Percentiles rank a stretch among this genome's conserved stretches.
Conservation (phyloP, 2,888 invertebrate genomes). For the Scrobipalpa atriplicella region DNA sequence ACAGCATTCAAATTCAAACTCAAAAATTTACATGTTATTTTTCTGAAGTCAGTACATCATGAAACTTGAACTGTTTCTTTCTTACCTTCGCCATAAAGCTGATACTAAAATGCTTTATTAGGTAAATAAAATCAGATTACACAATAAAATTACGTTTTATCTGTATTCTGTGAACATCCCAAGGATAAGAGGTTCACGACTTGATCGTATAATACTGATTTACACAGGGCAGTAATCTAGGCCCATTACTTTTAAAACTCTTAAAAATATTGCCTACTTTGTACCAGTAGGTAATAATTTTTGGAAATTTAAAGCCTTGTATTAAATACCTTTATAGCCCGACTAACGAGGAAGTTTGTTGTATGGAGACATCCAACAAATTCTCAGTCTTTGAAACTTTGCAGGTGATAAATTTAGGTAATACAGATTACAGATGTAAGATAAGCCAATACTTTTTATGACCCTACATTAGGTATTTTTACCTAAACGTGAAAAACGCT, state of each 20-base stretch:
- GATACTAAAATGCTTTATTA: constrained; percentile 6
- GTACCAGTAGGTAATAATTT: too few relatives aligned
- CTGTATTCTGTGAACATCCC: constrained; percentile 11
- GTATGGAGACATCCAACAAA: too few relatives aligned
- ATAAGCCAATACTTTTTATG: too few relatives aligned
- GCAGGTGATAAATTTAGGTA: too few relatives aligned
- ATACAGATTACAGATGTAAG: too few relatives aligned
- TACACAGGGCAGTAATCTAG: background rate
- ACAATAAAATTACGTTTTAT: constrained; percentile 16
- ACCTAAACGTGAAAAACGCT: too few relatives aligned
- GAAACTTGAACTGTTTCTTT: constrained; percentile 10
- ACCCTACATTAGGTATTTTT: too few relatives aligned
- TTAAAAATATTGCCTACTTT: too few relatives aligned
- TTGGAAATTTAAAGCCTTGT: too few relatives aligned
- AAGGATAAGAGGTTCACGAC: constrained; percentile 7
- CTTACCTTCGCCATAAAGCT: background rate
- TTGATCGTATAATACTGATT: background rate
- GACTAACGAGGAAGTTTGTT: too few relatives aligned
- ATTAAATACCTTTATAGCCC: too few relatives aligned
- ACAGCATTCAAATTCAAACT: background rate
- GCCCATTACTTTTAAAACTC: background rate
- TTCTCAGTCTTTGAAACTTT: too few relatives aligned
- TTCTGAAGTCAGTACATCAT: background rate
- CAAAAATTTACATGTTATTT: background rate
- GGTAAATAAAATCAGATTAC: constrained; percentile 14